Evolutionary conservation across 2,888 invertebrate genomes (phyloP), one percentile per base, ranked within the genome.

Genomic region (Villa cingulata): DNA sequence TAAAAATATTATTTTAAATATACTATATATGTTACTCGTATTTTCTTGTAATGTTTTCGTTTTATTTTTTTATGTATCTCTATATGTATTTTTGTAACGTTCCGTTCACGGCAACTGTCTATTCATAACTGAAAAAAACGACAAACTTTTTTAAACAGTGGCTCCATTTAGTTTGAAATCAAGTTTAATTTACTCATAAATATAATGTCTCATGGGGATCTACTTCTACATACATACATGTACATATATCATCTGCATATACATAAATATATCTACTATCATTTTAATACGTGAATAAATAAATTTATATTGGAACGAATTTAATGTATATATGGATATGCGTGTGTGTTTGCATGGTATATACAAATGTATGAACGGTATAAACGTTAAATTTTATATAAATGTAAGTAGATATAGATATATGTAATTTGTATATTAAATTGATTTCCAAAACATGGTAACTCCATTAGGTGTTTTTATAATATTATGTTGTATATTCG

Each of bases 81-180:
- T n/a, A n/a, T n/a, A n/a, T 40, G 34, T 34, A 20, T 19, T 40
- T 19, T 40, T 17, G 20, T 19, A 37, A 36, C 39, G 42, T 41
- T 37, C 45, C 45, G 39, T 43, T 43, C 51, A 43, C 51, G 49
- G 23, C 40, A 38, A 46, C 40, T 29, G 47, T 46, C 48, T 49
- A 49, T 41, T 46, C 48, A 41, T 51, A 51, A 51, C 51, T 50
- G 48, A 50, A 37, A 23, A n/a, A 23, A n/a, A 41, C 39, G 39
- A 23, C n/a, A 27, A 29, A 29, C 27, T 37, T 15, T n/a, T n/a
- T 19, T n/a, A 38, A 12, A 17, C 23, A 23, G 40, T 20, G 40
- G 38, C 34, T 45, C 43, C 34, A 36, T 32, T 23, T 29, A 16
- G 10, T 29, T 29, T 37, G 15, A 39, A 34, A 16, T 43, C 19